Evolutionary conservation across 2,797 vertebrate species (phyloP), one percentile per base, ranked within the genome.

Genomic region (Gallinago solitaria): DNA sequence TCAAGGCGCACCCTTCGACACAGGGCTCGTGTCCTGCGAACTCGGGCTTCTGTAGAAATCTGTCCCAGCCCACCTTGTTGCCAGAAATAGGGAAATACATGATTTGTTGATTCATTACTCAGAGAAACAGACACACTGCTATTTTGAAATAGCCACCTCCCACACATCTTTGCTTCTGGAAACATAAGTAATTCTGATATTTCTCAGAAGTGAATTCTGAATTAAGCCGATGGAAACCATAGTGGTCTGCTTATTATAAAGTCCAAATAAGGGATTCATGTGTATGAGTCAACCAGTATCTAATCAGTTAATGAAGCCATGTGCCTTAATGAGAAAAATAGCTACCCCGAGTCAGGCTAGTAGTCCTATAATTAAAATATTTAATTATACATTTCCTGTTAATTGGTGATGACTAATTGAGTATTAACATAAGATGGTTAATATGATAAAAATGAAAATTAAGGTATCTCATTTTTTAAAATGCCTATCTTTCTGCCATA

Each of bases 271-370:
- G 50, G 87, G 89, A 96, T 93, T 95, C 74, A 54, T 16, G 85
- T 77, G 68, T 59, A 47, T 77, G 75, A 93, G 48, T 67, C 71
- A 94, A 20, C 23, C 65, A 90, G 27, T 70, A 48, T n/a, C 90
- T 95, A 91, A 83, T 95, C 95, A 91, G 45, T 86, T 97, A 97
- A 97, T 87, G 77, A 95, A 96, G 91, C 35, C 73, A 77, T 82
- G 56, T 64, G 76, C 43, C 89, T 64, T 94, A 96, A 89, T 95
- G 89, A 97, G 87, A 97, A 84, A 97, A 97, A 96, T 1, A 96
- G 86, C 89, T 90, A 91, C 73, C 59, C 84, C 37, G 19, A 28
- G 71, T 60, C 89, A 73, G 77, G 59, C 86, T 87, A 95, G 60
- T 76, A 95, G 93, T 75, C 51, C 78, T 64, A 76, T 77, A 93